Evolutionary conservation across 1,140 invertebrate genomes (phyloP), one percentile per base, ranked within the genome.

Genomic region (Caenorhabditis remanei): DNA sequence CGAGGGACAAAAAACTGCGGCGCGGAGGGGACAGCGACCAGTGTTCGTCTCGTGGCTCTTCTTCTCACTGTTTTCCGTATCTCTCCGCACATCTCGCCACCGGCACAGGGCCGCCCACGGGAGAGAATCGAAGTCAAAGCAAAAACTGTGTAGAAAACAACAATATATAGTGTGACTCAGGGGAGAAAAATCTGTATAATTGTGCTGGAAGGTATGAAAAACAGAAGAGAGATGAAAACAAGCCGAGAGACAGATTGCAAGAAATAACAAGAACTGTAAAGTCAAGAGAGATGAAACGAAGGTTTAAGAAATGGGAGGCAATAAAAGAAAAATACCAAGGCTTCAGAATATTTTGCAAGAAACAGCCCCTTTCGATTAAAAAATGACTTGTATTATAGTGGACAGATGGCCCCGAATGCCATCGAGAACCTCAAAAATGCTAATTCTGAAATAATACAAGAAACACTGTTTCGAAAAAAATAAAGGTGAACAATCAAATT

Each of bases 101-200:
- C 16, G n/a, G 46, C 71, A 79, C n/a, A 8, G 65, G 65, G 2
- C 40, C 65, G 65, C 65, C 65, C 65, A 71, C 65, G 61, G 61
- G 24, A 63, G 24, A 32, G n/a, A 13, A 14, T 53, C 13, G 13
- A 53, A 16, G 50, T 32, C 7, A 65, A 65, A 43, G 67, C 24
- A 46, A 79, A 79, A 79, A 79, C n/a, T 24, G 71, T 63, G 61
- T 63, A 11, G 71, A 79, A 79, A 50, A 50, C 46, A 79, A 79
- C 46, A 79, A 79, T 53, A 50, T 50, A 53, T 50, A 50, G 65
- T 79, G 71, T 79, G 71, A 79, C 40, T 79, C 46, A 79, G 46
- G 9, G 19, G 46, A 79, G 11, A 50, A 24, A 79, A 21, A 79
- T 63, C 71, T 50, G 46, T 71, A 43, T 71, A 79, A 79, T 19